Conservation (phyloP, 2,113 vertebrate genomes). For the Esox niger region DNA sequence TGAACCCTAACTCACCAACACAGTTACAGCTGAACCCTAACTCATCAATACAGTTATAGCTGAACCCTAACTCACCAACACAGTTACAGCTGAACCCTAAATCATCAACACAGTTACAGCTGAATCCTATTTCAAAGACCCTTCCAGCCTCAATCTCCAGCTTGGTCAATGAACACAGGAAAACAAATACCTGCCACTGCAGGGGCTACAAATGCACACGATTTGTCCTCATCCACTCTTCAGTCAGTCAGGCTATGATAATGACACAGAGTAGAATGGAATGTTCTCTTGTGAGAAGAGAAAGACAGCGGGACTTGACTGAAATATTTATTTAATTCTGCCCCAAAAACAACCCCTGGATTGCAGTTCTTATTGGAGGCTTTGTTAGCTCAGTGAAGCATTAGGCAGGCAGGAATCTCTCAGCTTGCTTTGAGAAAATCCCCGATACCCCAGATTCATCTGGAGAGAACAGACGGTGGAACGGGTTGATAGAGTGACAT, state of each 20-base stretch:
- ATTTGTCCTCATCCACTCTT: background rate
- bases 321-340: conserved; percentile 4
- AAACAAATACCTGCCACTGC: conserved; percentile 3
- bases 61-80: no score
- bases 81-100: no score
- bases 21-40: no score
- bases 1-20: no score
- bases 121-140: conserved; percentile 2
- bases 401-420: background rate
- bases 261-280: conserved; percentile 15
- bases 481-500: background rate
- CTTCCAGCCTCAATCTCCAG: background rate
- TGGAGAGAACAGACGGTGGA: background rate
- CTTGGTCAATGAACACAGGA: background rate
- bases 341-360: background rate
- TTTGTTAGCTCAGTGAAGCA: background rate
- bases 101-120: no score
- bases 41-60: no score
- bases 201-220: background rate
- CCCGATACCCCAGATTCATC: background rate
- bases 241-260: background rate
- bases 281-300: conserved; percentile 12
- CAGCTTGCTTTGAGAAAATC: background rate
- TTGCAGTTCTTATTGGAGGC: background rate
- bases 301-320: conserved; percentile 5